A percentile compares a stretch with the other conserved stretches of the same genome.
Evolutionary conservation across 2,888 invertebrate species (phyloP).

Genomic region (Ceriagrion tenellum): DNA sequence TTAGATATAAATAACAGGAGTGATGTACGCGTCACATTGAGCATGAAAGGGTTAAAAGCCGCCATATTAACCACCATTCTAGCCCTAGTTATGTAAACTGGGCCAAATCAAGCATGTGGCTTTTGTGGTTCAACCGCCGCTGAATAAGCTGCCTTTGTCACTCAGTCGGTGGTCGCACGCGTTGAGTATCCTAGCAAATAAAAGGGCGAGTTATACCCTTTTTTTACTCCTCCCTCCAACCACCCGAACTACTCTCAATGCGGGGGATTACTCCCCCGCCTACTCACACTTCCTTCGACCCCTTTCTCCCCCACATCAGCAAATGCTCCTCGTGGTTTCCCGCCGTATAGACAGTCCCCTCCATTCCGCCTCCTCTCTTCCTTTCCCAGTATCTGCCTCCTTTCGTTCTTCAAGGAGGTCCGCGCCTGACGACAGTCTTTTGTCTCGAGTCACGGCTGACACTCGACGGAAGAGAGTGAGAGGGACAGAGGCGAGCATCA

Average conservation of each 20-base stretch:
- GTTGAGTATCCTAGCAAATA: neutral
- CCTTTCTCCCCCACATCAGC: neutral
- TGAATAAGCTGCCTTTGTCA: too few relatives aligned
- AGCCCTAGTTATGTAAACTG: too few relatives aligned
- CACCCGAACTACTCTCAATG: neutral
- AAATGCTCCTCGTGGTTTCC: neutral
- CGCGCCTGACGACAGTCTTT: conserved; percentile 9
- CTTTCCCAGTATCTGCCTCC: neutral
- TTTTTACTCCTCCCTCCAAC: neutral
- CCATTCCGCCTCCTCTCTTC: neutral
- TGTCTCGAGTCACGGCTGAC: conserved; percentile 47
- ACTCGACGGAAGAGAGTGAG: too few relatives aligned
- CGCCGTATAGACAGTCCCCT: neutral
- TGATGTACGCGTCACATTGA: too few relatives aligned
- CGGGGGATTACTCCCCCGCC: conserved; percentile 20
- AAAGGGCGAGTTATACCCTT: neutral
- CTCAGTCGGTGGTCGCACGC: neutral
- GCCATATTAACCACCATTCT: too few relatives aligned
- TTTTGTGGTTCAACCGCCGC: too few relatives aligned
- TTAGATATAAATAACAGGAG: too few relatives aligned
- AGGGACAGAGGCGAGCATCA: too few relatives aligned
- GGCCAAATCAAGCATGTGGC: too few relatives aligned
- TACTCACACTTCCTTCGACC: neutral
- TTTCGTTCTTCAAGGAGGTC: conserved; percentile 58
- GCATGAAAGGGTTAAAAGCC: too few relatives aligned